Evolutionary conservation across 92 coral and sea anemone genomes (phyloP).

Genomic region (Micromussa lordhowensis): DNA sequence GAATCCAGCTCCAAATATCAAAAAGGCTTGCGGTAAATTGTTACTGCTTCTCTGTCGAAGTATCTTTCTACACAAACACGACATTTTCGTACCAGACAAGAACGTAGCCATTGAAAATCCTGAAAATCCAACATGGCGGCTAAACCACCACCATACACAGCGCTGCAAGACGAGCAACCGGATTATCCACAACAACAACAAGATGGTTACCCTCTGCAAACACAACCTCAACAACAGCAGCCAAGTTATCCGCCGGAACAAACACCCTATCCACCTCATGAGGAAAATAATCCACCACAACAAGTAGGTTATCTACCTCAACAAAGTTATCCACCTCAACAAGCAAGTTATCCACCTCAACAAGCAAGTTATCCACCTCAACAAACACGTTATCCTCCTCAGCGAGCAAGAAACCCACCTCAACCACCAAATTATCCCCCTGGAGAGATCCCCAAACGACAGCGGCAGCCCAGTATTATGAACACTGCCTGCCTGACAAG

Average conservation of each 20-base stretch:
- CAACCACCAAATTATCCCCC: too few species aligned
- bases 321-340: background rate
- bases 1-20: too few species aligned
- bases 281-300: background rate
- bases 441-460: too few species aligned
- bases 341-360: background rate
- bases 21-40: background rate
- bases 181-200: background rate
- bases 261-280: background rate
- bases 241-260: background rate
- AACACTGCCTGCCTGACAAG: too few species aligned
- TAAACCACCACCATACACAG: background rate
- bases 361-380: background rate
- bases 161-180: background rate
- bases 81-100: background rate
- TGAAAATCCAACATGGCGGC: background rate
- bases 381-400: too few species aligned
- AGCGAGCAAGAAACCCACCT: too few species aligned
- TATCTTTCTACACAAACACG: too few species aligned
- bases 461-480: too few species aligned
- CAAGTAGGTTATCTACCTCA: too few species aligned
- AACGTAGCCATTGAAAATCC: too few species aligned
- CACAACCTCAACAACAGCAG: background rate
- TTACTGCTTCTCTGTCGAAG: background rate
- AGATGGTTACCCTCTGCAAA: too few species aligned